These are phyloP conservation scores for Oncorhynchus keta DNA, from an alignment of 2,113 vertebrate genomes.

Conservation along the genomic window DNA sequence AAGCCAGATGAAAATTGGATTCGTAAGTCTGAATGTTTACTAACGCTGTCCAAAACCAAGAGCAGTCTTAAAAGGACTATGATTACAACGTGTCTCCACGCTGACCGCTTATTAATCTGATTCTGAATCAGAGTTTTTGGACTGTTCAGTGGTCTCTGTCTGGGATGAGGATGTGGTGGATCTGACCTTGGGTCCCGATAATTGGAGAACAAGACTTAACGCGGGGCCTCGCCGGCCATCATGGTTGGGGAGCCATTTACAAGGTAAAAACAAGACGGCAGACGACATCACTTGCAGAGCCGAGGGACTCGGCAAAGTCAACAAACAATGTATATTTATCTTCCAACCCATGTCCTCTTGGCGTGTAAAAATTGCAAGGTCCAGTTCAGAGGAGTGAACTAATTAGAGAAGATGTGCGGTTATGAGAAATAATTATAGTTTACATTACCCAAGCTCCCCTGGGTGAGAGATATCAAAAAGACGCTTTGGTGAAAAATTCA, in stretches of 20 bases:
- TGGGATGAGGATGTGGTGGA: not conserved
- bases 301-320: conserved; percentile 61
- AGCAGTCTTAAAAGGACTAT: conserved; percentile 7
- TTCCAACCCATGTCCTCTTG: conserved; percentile 63
- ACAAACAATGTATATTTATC: conserved; percentile 78
- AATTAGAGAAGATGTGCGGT: conserved; percentile 69
- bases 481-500: conserved; percentile 41
- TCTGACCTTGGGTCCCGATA: conserved; percentile 31
- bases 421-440: conserved; percentile 73
- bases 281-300: not conserved
- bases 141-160: conserved; percentile 5
- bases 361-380: conserved; percentile 76
- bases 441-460: conserved; percentile 46
- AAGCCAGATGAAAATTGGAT: not conserved
- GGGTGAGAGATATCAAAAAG: conserved; percentile 63
- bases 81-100: conserved; percentile 33
- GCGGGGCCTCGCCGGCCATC: too few species aligned
- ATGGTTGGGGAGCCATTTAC: conserved; percentile 16
- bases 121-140: conserved; percentile 9
- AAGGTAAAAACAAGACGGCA: conserved; percentile 43
- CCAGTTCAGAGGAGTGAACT: conserved; percentile 65
- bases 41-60: not conserved
- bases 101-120: conserved; percentile 50
- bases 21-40: not conserved
- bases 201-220: conserved; percentile 48